phyloP scores from a whole-genome alignment of 2,888 invertebrate genomes.

The Chironomus tentans region DNA sequence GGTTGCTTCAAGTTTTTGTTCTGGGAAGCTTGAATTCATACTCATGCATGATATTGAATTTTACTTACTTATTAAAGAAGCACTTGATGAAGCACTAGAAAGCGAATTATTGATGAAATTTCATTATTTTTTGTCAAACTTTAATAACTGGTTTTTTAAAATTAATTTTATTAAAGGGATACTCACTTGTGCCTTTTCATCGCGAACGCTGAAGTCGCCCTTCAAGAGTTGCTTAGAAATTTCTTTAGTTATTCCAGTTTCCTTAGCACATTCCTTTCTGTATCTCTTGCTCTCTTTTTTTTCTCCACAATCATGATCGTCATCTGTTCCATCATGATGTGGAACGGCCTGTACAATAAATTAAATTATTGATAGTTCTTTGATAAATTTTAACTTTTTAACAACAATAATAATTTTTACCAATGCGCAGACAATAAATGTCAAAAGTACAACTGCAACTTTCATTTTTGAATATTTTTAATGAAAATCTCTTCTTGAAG shows the following conservation, averaged over 20 bases:
- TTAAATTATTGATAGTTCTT: too few species aligned
- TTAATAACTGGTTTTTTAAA: too few species aligned
- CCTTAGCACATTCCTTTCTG: constrained; percentile 31
- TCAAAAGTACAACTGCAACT: not conserved
- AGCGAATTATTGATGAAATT: too few species aligned
- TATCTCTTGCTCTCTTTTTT: constrained; percentile 32
- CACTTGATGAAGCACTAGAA: constrained; percentile 37
- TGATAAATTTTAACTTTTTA: too few species aligned
- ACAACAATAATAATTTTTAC: not conserved
- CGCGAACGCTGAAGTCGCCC: constrained; percentile 32
- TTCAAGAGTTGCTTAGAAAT: constrained; percentile 32
- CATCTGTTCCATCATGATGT: not conserved
- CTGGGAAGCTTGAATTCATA: too few species aligned
- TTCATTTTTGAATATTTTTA: not conserved
- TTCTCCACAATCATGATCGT: constrained; percentile 32
- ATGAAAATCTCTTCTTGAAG: not conserved
- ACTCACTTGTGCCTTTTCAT: constrained; percentile 29
- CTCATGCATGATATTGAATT: too few species aligned
- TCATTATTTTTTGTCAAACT: too few species aligned
- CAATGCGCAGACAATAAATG: not conserved
- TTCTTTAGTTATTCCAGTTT: constrained; percentile 33
- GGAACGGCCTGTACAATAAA: not conserved
- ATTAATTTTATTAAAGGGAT: too few species aligned
- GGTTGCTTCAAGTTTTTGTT: too few species aligned
- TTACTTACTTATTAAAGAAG: constrained; percentile 34